Conservation (phyloP, 2,113 vertebrate species). For the Ia io region DNA sequence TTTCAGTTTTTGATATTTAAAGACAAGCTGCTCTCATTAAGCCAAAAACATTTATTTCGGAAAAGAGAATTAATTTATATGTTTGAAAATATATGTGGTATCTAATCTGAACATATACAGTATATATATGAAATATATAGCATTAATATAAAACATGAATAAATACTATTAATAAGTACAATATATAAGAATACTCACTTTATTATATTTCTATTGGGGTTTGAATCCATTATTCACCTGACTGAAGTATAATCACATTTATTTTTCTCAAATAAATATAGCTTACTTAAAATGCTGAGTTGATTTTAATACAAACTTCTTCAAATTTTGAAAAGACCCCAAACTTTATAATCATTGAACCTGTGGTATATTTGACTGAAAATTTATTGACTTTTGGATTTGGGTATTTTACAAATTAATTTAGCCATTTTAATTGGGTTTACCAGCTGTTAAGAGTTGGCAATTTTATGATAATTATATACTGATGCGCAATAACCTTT, state of each 20-base stretch:
- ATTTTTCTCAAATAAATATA: neutral
- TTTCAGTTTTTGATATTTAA: neutral
- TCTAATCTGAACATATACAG: neutral
- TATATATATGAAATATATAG: neutral
- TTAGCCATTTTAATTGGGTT: neutral
- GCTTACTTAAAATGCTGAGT: neutral
- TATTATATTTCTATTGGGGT: neutral
- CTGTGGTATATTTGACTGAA: neutral
- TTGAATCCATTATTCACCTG: neutral
- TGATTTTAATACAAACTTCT: neutral
- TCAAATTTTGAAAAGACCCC: neutral
- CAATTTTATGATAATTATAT: neutral
- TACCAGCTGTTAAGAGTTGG: neutral
- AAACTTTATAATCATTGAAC: neutral
- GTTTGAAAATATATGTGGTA: neutral
- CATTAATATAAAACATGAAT: neutral
- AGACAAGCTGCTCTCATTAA: neutral
- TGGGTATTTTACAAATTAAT: neutral
- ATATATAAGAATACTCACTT: neutral
- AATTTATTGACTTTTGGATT: neutral
- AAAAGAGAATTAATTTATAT: neutral
- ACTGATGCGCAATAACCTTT: neutral
- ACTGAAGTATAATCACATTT: neutral
- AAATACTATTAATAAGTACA: neutral
- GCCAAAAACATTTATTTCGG: neutral